phyloP scores from a whole-genome alignment of 2,113 vertebrate species.

The Anoplopoma fimbria region DNA sequence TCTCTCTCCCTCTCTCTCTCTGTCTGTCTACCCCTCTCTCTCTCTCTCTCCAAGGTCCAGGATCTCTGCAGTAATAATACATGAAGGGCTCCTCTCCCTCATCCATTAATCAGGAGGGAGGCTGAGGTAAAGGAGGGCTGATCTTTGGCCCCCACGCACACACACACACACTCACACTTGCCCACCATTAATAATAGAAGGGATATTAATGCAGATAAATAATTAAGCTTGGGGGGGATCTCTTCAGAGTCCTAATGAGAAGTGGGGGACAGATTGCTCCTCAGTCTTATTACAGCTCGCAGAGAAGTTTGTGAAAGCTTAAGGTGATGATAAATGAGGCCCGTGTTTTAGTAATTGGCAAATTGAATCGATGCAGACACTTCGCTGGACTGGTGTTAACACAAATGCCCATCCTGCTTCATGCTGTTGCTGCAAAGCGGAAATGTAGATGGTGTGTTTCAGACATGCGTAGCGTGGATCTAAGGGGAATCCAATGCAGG shows the following conservation, averaged over 20 bases:
- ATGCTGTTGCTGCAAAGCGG: neutral
- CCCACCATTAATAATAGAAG: conserved; percentile 78
- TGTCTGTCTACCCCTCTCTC: conserved; percentile 21
- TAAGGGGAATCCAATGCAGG: too few species aligned
- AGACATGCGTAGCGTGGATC: too few species aligned
- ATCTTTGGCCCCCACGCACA: conserved; percentile 76
- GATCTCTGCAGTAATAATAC: conserved; percentile 80
- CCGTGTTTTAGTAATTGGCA: conserved; percentile 30
- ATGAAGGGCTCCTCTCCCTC: conserved; percentile 79
- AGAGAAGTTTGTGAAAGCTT: conserved; percentile 68
- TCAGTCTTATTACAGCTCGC: conserved; percentile 61
- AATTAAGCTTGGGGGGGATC: conserved; percentile 73
- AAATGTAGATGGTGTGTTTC: neutral
- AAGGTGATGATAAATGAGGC: conserved; percentile 63
- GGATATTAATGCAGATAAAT: conserved; percentile 84
- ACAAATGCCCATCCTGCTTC: neutral
- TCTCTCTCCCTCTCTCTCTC: conserved; percentile 20
- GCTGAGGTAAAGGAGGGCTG: conserved; percentile 70
- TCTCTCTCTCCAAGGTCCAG: conserved; percentile 61
- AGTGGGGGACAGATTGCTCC: conserved; percentile 68
- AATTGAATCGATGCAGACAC: conserved; percentile 56
- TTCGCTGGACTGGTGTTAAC: conserved; percentile 16
- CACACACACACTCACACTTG: conserved; percentile 24
- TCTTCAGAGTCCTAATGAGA: conserved; percentile 75
- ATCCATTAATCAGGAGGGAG: conserved; percentile 79